Evolutionary conservation across 2,113 vertebrate genomes (phyloP).

Genomic region (Clarias magur): DNA sequence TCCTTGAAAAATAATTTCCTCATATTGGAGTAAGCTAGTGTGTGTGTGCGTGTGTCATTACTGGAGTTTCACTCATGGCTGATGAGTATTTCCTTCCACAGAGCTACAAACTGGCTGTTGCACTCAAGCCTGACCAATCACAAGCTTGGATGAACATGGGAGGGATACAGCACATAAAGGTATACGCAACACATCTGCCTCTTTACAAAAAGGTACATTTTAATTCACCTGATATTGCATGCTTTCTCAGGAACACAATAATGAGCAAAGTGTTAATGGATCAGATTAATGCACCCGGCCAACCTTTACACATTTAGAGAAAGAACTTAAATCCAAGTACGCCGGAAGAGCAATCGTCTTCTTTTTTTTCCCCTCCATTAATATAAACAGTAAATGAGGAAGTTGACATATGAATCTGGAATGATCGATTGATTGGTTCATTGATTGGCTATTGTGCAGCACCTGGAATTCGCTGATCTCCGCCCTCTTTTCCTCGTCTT

Average conservation of each 20-base stretch:
- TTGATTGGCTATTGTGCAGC: background rate
- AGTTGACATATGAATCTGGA: background rate
- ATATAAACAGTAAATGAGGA: background rate
- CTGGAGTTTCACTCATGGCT: background rate
- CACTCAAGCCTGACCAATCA: slow-evolving; percentile 89
- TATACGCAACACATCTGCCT: slow-evolving; percentile 55
- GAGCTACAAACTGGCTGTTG: slow-evolving; percentile 89
- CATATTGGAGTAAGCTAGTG: background rate
- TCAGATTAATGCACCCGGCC: background rate
- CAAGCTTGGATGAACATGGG: slow-evolving; percentile 99
- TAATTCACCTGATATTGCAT: background rate
- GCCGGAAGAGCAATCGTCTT: background rate
- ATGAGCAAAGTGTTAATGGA: too few relatives aligned
- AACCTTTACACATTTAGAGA: background rate
- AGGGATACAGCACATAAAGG: slow-evolving; percentile 95
- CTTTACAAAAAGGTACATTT: background rate
- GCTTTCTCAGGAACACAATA: background rate
- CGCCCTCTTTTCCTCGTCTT: background rate
- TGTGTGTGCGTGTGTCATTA: background rate
- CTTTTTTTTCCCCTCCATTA: too few relatives aligned
- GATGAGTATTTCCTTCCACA: slow-evolving; percentile 56
- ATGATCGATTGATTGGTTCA: background rate
- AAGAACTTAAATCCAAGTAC: background rate
- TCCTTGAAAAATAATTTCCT: background rate
- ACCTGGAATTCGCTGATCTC: background rate